Percentiles rank a stretch among this genome's conserved stretches.
Evolutionary conservation across 2,797 vertebrate genomes (phyloP).

Genomic region (Halcyon leucocephala): DNA sequence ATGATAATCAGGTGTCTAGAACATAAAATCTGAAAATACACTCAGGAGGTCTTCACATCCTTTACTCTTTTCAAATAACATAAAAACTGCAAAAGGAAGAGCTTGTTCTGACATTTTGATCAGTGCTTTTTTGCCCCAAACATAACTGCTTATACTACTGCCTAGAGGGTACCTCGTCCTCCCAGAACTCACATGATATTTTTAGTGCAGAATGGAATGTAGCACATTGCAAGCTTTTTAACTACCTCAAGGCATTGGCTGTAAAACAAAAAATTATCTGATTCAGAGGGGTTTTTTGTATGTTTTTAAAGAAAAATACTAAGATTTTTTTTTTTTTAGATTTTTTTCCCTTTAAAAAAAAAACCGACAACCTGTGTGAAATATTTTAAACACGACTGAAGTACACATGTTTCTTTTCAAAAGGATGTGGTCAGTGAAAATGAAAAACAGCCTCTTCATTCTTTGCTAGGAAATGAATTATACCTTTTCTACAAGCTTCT

Average conservation of each 20-base stretch:
- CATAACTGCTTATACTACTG: slow-evolving; percentile 26
- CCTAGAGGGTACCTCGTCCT: slow-evolving; percentile 16
- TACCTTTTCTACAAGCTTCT: not conserved
- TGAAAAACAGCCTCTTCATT: not conserved
- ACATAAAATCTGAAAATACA: not conserved
- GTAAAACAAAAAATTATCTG: not conserved
- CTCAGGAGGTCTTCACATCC: not conserved
- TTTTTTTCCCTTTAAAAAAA: not conserved
- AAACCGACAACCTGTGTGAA: not conserved
- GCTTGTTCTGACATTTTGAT: slow-evolving; percentile 49
- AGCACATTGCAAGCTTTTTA: slow-evolving; percentile 17
- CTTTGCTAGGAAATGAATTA: not conserved
- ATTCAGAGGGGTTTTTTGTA: not conserved
- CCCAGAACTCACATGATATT: slow-evolving; percentile 17
- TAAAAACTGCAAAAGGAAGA: slow-evolving; percentile 14
- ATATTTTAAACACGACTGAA: not conserved
- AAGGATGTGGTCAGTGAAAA: not conserved
- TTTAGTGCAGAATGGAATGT: slow-evolving; percentile 42
- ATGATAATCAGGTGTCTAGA: not conserved
- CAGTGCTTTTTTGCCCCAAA: not conserved
- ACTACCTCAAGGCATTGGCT: not conserved
- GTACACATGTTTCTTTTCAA: not conserved
- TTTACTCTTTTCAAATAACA: slow-evolving; percentile 8
- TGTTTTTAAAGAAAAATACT: not conserved
- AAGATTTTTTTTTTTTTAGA: not conserved